Evolutionary conservation across 2,888 invertebrate genomes (phyloP).

Genomic region (Griposia aprilina): DNA sequence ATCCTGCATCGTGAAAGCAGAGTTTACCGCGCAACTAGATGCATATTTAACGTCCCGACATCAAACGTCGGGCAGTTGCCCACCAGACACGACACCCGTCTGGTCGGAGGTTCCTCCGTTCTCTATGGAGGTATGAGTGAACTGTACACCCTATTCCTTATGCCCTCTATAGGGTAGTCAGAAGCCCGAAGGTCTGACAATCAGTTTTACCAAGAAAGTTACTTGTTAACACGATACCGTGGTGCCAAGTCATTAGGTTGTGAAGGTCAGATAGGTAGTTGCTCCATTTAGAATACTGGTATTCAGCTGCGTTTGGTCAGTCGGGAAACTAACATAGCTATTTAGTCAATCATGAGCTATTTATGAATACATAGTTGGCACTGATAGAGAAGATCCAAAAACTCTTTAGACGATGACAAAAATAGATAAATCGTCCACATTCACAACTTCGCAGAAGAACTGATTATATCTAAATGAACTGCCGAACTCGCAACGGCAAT

Average conservation of each 20-base stretch:
- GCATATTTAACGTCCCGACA: no score
- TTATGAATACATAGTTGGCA: background rate
- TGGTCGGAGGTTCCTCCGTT: no score
- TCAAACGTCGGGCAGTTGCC: no score
- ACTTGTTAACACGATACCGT: background rate
- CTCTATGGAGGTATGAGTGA: no score
- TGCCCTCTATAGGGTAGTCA: no score
- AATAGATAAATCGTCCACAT: conserved; percentile 29
- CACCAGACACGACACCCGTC: no score
- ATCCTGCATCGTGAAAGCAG: no score
- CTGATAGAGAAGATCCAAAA: background rate
- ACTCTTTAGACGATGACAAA: conserved; percentile 10
- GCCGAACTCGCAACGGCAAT: conserved; percentile 36
- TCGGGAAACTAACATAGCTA: background rate
- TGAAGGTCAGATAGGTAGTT: background rate
- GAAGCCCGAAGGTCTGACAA: background rate
- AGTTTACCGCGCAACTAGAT: no score
- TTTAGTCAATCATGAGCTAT: background rate
- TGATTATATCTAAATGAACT: conserved; percentile 47
- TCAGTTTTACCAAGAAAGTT: background rate
- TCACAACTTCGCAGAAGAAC: conserved; percentile 36
- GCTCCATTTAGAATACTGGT: background rate
- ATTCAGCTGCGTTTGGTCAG: no score
- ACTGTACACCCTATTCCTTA: no score
- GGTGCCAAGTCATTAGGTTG: background rate